These are phyloP conservation scores for Tetramorium alpestre DNA, from an alignment of 1,140 invertebrate species.

Conservation along the genomic window DNA sequence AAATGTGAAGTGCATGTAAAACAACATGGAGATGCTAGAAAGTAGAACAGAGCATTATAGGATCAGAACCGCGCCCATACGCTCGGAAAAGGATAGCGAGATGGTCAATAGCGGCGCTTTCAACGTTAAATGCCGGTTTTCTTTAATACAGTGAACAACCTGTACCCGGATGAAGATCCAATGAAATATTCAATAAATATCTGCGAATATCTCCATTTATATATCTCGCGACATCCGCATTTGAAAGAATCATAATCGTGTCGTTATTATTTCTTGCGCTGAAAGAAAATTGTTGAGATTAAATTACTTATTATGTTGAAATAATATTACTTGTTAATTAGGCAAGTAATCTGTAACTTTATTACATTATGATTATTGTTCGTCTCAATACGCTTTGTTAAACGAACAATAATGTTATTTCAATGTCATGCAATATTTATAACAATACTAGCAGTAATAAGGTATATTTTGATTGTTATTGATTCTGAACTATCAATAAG, in stretches of 20 bases:
- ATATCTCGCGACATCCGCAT: not conserved
- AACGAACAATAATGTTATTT: not conserved
- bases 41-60: constrained; percentile 52
- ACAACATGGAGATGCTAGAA: constrained; percentile 5
- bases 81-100: constrained; percentile 70
- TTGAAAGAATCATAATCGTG: not conserved
- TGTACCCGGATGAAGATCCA: not conserved
- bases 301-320: not conserved
- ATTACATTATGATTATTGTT: not conserved
- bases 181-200: not conserved
- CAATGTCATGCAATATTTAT: not conserved
- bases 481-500: not conserved
- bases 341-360: not conserved
- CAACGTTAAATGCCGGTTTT: constrained; percentile 31
- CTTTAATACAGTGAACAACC: constrained; percentile 17
- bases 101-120: constrained; percentile 65
- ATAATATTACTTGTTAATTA: not conserved
- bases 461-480: not conserved
- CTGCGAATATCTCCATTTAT: not conserved
- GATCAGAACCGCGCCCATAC: constrained; percentile 79
- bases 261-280: not conserved
- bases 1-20: not conserved
- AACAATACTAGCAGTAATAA: not conserved
- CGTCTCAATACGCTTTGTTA: not conserved
- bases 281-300: not conserved